Evolutionary conservation across 2,797 vertebrate genomes (phyloP).

Genomic region (Alca torda): DNA sequence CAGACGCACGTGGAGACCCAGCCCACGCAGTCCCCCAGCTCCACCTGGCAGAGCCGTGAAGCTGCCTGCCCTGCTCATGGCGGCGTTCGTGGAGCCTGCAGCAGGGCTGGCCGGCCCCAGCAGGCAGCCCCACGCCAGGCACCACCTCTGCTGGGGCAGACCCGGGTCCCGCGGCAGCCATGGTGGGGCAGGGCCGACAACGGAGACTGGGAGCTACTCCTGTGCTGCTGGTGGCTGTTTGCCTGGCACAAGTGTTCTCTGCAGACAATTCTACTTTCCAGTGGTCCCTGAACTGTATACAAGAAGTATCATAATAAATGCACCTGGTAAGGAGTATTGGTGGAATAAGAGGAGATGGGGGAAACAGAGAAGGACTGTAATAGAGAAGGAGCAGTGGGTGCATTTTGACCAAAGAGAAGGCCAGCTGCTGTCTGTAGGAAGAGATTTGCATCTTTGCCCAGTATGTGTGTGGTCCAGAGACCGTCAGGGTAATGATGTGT

Average conservation of each 20-base stretch:
- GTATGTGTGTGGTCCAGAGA: neutral
- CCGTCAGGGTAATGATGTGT: slow-evolving; percentile 14
- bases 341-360: neutral
- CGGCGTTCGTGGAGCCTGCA: too few species aligned
- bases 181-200: neutral
- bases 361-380: neutral
- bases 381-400: neutral
- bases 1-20: too few species aligned
- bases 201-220: neutral
- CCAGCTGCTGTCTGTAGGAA: neutral
- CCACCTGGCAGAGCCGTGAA: neutral
- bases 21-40: neutral
- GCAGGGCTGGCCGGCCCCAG: neutral
- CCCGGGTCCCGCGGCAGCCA: neutral
- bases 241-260: neutral
- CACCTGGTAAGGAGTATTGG: neutral
- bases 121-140: neutral
- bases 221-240: neutral
- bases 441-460: neutral
- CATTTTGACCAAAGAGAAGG: neutral
- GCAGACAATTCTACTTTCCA: neutral
- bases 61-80: neutral
- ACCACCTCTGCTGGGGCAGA: neutral
- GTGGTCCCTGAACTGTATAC: neutral
- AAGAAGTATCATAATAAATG: neutral